A percentile compares a stretch with the other conserved stretches of the same genome.
phyloP scores from a whole-genome alignment of 2,113 vertebrate genomes.

The Prietella phreatophila region DNA sequence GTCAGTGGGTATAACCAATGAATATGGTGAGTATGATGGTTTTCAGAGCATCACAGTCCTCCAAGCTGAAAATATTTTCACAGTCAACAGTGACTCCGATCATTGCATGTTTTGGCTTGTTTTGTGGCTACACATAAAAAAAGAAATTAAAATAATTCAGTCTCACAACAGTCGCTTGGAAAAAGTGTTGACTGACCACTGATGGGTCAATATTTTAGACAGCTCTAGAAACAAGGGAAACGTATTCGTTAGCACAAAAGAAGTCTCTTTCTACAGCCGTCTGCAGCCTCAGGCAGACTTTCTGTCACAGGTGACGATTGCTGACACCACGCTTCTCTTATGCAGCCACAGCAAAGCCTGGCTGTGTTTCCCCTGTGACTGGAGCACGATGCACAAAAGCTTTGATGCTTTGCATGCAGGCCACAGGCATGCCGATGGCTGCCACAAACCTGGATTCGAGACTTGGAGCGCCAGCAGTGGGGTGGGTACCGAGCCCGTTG shows the following conservation, averaged over 20 bases:
- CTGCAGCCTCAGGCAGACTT: conserved; percentile 24
- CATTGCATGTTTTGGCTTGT: conserved; percentile 31
- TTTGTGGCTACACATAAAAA: conserved; percentile 30
- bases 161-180: conserved; percentile 9
- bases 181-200: conserved; percentile 29
- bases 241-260: conserved; percentile 16
- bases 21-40: conserved; percentile 4
- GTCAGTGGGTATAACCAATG: neutral
- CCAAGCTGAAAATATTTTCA: conserved; percentile 44
- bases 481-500: neutral
- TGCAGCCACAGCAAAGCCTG: conserved; percentile 43
- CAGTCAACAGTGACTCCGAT: conserved; percentile 38
- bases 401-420: conserved; percentile 54
- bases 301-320: conserved; percentile 45
- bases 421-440: conserved; percentile 57
- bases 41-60: conserved; percentile 19
- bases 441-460: conserved; percentile 50
- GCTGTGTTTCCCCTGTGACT: conserved; percentile 23
- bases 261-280: neutral
- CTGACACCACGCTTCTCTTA: conserved; percentile 15
- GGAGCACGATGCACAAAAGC: conserved; percentile 39
- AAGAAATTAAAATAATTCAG: conserved; percentile 18
- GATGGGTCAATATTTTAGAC: conserved; percentile 29
- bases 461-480: conserved; percentile 47
- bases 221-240: neutral